phyloP scores from a whole-genome alignment of 2,888 invertebrate genomes.

The Seira sanloemensis region DNA sequence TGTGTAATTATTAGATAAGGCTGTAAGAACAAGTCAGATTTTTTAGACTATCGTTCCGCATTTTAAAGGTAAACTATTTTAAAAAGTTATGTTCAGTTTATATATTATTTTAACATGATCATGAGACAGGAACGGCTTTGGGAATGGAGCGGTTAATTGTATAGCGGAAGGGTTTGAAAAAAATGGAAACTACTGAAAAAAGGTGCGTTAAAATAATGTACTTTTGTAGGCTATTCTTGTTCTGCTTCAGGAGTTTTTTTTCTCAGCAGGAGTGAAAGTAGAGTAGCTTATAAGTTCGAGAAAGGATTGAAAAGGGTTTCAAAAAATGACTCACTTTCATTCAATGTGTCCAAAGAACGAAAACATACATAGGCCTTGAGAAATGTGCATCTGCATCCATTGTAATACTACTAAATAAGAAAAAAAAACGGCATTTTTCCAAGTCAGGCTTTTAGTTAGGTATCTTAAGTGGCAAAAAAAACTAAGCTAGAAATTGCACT shows the following conservation, averaged over 20 bases:
- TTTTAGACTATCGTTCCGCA: conserved; percentile 2
- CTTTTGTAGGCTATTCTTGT: too few relatives aligned
- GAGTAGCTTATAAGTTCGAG: too few relatives aligned
- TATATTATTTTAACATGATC: neutral
- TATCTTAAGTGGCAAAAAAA: conserved; percentile 34
- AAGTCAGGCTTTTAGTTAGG: conserved; percentile 47
- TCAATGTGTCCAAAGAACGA: conserved; percentile 54
- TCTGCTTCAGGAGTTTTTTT: neutral
- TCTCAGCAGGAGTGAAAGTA: neutral
- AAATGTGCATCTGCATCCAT: conserved; percentile 32
- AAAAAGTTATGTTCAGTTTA: conserved; percentile 13
- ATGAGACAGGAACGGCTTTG: too few relatives aligned
- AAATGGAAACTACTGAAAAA: conserved; percentile 19
- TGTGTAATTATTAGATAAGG: neutral
- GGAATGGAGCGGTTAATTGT: neutral
- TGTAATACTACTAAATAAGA: too few relatives aligned
- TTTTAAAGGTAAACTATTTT: neutral
- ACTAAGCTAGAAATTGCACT: too few relatives aligned
- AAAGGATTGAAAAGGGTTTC: neutral
- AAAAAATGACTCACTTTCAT: conserved; percentile 46
- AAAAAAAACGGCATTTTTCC: conserved; percentile 33
- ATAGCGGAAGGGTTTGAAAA: neutral
- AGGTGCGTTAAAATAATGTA: conserved; percentile 44
- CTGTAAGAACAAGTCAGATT: conserved; percentile 11
- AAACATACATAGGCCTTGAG: conserved; percentile 7